These are phyloP conservation scores for Pogonocichla stellata DNA, from an alignment of 2,113 vertebrate genomes.

Conservation along the genomic window DNA sequence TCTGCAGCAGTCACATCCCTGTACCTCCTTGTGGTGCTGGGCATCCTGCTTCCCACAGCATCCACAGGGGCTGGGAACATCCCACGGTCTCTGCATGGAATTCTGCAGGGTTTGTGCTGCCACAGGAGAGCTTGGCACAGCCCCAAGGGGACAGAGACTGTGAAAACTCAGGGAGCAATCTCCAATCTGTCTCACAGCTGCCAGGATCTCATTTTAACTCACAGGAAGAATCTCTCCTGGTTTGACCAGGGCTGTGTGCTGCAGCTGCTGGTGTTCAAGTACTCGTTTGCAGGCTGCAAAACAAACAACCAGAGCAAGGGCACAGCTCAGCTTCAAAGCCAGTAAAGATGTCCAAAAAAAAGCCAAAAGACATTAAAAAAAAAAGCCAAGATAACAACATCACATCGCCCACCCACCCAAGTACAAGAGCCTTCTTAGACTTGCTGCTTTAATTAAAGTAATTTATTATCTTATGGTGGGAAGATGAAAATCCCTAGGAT, in stretches of 20 bases:
- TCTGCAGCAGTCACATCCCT: neutral
- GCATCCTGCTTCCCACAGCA: neutral
- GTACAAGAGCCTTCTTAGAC: neutral
- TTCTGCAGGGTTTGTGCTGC: neutral
- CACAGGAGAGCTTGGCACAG: neutral
- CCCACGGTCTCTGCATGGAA: accelerated
- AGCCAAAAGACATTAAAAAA: neutral
- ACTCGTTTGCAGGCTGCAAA: neutral
- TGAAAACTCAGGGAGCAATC: neutral
- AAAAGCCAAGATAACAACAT: neutral
- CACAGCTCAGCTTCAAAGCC: neutral
- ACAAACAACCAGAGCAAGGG: neutral
- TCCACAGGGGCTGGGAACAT: neutral
- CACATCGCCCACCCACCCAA: neutral
- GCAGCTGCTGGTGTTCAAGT: neutral
- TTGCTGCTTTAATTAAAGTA: neutral
- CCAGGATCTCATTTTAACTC: neutral
- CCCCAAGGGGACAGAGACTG: neutral
- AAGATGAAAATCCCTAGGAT: neutral
- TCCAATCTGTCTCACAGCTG: neutral
- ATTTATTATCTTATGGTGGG: neutral
- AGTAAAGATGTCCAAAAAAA: neutral
- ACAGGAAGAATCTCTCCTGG: neutral
- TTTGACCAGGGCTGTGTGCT: neutral
- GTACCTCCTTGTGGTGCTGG: accelerated